Base-by-base conservation (phyloP, 2,888 invertebrate genomes). In the Dysmachus trigonus region DNA sequence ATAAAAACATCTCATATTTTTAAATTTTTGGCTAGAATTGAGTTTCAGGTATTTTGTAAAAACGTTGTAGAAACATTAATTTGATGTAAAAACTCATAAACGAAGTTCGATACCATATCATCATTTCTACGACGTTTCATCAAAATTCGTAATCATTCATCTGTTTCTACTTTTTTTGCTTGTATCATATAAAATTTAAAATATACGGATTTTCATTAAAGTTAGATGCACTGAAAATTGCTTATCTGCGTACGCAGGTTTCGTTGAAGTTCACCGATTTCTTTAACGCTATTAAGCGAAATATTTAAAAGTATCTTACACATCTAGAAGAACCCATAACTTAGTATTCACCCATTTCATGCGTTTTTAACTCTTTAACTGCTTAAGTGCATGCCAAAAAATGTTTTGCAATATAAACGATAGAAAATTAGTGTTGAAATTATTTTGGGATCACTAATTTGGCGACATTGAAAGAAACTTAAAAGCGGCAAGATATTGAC, bases 381-480 rank as follows among this genome's bases (percentile, higher is more conserved):
- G 4, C 38, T 51, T 79, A 51, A 79, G 79, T 30, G 51, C 79
- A 79, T 79, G 79, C 79, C 51, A 79, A 79, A 35, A 79, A 47
- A 31, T 30, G 3, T 30, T 62, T 79, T 79, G 47, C 47, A 79
- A 79, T 41, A 79, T 41, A 79, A 79, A 79, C 31, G 10, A 79
- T 47, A 47, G 79, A 79, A 79, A 76, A 51, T 51, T 79, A 79
- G 47, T 79, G 79, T 79, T 31, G 79, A 22, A 73, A 76, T 41
- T 13, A 76, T 41, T 13, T 7, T 74, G 41, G 7, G 38, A 76
- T 33, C 33, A 38, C 76, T 76, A 76, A 76, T 18, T 79, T 79
- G 13, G 79, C 53, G 33, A 81, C 62, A 53, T 81, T 81, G 33
- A 81, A 31, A 47, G 41, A 77, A 62, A 81, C 33, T 62, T 76